Base-by-base conservation (phyloP, 2,888 invertebrate species). In the Cheilosia grossa region DNA sequence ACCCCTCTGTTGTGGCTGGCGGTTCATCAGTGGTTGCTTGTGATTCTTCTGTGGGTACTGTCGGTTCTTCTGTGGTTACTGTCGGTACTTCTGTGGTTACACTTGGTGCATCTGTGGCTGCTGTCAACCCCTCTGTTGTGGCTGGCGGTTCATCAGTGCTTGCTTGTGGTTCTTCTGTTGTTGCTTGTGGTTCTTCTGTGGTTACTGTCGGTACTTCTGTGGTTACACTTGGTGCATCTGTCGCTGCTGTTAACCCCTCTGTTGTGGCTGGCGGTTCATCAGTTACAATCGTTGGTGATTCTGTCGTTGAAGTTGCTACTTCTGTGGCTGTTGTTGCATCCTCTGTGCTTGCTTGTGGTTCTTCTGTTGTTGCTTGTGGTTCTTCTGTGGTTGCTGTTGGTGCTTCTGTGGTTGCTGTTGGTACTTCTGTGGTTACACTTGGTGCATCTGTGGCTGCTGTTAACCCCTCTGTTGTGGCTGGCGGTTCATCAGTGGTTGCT, bases 241-340 rank as follows among this genome's bases (percentile, higher is more conserved):
- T 73, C n/a, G 63, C n/a, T 15, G 54, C 10, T 9, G 54, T 33
- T 10, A 47, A 33, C 0, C 15, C 47, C 9, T 19, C 51, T 5
- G 40, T 24, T 7, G 61, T 61, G 19, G 17, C 19, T 27, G 13
- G n/a, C 33, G 44, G 15, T 2, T 4, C 44, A 3, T 87, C 88
- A 6, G 67, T 67, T 37, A 63, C 13, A n/a, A 44, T 27, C 13
- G 56, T 30, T 6, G 44, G 3, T 30, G 33, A n/a, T 5, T 15
- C 37, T 51, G 6, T 4, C 2, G 21, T 21, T 6, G 51, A 5
- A 4, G 53, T 13, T 40, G 40, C 1, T 49, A 9, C 19, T 2
- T n/a, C 19, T 21, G 49, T 49, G 7, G 13, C 5, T 17, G 49
- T 10, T 24, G 5, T 4, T 49, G 21, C 4, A 4, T 4, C 21